phyloP scores from a whole-genome alignment of 2,113 vertebrate species.

The cat (Felis catus) region F.catus_Fca126_mat1.0 CM031418.1:55590001-55590500 shows the following conservation, averaged over 20 bases:
- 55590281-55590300: neutral
- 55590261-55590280: neutral
- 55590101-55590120: neutral
- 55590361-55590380: neutral
- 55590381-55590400: neutral
- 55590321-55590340: neutral
- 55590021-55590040: no score
- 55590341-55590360: neutral
- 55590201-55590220: neutral
- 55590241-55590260: neutral
- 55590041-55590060: no score
- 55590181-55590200: neutral
- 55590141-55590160: conserved; percentile 32
- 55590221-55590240: neutral
- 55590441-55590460: neutral
- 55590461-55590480: neutral
- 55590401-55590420: neutral
- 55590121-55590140: neutral
- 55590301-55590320: neutral
- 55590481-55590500: neutral
- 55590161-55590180: neutral
- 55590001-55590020: no score
- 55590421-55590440: neutral
- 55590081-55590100: neutral
- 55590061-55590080: no score